These are phyloP conservation scores for Drosophila picticornis DNA, from an alignment of 2,888 invertebrate genomes.

Conservation along the genomic window DNA sequence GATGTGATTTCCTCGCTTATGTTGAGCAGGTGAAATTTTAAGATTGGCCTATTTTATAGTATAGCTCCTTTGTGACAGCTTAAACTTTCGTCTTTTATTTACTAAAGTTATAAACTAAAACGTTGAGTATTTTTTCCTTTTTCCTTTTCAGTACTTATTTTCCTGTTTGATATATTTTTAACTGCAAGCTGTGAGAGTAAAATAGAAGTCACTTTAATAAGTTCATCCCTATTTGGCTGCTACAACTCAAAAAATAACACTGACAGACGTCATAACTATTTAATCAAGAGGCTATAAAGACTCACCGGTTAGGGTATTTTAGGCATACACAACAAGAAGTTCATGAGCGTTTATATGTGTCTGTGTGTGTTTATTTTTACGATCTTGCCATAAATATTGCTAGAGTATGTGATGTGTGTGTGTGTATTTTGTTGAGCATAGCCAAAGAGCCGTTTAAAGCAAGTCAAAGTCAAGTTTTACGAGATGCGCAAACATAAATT, in stretches of 20 bases:
- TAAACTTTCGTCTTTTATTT: no score
- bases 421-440: conserved; percentile 42
- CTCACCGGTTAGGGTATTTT: conserved; percentile 15
- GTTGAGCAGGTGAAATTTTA: no score
- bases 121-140: not conserved
- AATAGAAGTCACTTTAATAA: not conserved
- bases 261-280: not conserved
- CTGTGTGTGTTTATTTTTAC: conserved; percentile 7
- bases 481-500: conserved; percentile 64
- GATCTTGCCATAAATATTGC: conserved; percentile 46
- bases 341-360: not conserved
- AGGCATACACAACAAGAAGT: conserved; percentile 14
- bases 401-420: conserved; percentile 25
- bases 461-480: conserved; percentile 77
- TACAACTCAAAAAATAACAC: not conserved
- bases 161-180: not conserved
- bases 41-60: rapidly evolving
- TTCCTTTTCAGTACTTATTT: no score
- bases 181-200: not conserved
- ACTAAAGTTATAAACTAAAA: not conserved
- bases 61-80: not conserved
- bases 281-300: not conserved
- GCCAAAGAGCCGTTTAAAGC: conserved; percentile 59
- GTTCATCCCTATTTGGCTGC: not conserved
- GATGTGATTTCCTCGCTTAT: no score